These are phyloP conservation scores for Mizuhopecten yessoensis DNA, from an alignment of 1,140 invertebrate species.

Conservation along the genomic window DNA sequence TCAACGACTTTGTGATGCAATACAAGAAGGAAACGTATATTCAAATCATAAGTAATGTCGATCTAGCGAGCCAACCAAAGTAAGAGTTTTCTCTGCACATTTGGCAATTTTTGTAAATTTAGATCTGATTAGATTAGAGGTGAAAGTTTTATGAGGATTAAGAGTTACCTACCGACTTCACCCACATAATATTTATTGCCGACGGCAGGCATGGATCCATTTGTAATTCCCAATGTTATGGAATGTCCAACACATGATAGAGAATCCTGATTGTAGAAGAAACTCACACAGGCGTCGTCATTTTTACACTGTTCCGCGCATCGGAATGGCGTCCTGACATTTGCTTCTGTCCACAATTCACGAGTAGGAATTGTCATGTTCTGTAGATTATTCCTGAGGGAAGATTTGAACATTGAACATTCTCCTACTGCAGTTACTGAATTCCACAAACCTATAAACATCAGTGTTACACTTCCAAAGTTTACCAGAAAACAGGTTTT, in stretches of 20 bases:
- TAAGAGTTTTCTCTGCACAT: too few species aligned
- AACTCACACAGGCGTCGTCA: neutral
- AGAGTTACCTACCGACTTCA: neutral
- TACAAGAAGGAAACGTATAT: too few species aligned
- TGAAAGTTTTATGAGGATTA: too few species aligned
- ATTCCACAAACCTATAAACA: neutral
- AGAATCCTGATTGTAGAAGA: neutral
- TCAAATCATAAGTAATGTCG: too few species aligned
- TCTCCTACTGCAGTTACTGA: neutral
- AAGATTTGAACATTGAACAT: neutral
- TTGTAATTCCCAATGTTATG: neutral
- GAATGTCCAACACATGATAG: neutral
- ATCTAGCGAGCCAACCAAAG: too few species aligned
- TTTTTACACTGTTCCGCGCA: neutral
- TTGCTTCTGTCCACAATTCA: neutral
- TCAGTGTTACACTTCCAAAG: neutral
- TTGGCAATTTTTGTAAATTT: too few species aligned
- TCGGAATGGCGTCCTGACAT: neutral
- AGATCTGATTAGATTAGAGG: too few species aligned
- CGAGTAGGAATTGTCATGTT: neutral
- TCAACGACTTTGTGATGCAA: too few species aligned
- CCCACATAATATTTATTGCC: neutral
- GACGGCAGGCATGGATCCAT: neutral
- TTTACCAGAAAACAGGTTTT: neutral
- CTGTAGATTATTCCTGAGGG: neutral